Conservation (phyloP, 1,140 invertebrate species). For the Eulimnadia texana region DNA sequence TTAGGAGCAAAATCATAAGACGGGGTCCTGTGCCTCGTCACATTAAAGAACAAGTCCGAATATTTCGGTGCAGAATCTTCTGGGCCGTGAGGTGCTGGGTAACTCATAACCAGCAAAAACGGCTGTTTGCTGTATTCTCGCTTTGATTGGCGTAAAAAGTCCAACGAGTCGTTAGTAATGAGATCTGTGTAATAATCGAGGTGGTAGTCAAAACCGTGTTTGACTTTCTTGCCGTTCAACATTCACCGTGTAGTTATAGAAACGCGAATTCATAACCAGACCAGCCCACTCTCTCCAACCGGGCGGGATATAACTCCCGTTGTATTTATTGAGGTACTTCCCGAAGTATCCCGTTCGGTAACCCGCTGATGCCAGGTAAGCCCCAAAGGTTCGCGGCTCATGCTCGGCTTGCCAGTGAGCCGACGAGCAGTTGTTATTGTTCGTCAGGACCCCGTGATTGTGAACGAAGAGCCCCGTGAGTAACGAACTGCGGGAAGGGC, state of each 20-base stretch:
- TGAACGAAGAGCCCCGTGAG: constrained; percentile 91
- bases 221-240: constrained; percentile 83
- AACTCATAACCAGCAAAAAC: constrained; percentile 79
- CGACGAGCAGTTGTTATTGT: constrained; percentile 80
- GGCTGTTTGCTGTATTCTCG: constrained; percentile 65
- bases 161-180: constrained; percentile 90
- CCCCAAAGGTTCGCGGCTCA: constrained; percentile 80
- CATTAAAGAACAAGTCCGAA: constrained; percentile 88
- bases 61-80: constrained; percentile 96
- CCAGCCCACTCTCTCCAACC: constrained; percentile 97
- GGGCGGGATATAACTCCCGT: constrained; percentile 58
- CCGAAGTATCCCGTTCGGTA: constrained; percentile 94
- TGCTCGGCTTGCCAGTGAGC: constrained; percentile 84
- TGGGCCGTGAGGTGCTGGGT: constrained; percentile 94
- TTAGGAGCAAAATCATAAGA: constrained; percentile 95
- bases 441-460: constrained; percentile 89
- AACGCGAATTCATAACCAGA: constrained; percentile 91
- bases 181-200: constrained; percentile 95
- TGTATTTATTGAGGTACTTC: constrained; percentile 97
- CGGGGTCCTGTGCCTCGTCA: constrained; percentile 84
- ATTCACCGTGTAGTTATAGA: constrained; percentile 97
- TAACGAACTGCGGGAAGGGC: constrained; percentile 82
- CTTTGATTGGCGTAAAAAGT: constrained; percentile 76
- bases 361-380: constrained; percentile 80
- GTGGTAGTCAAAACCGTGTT: constrained; percentile 79